Percentiles rank a stretch among this genome's conserved stretches.
These are phyloP conservation scores for Anoplopoma fimbria DNA, from an alignment of 2,113 vertebrate genomes.

Conservation along the genomic window DNA sequence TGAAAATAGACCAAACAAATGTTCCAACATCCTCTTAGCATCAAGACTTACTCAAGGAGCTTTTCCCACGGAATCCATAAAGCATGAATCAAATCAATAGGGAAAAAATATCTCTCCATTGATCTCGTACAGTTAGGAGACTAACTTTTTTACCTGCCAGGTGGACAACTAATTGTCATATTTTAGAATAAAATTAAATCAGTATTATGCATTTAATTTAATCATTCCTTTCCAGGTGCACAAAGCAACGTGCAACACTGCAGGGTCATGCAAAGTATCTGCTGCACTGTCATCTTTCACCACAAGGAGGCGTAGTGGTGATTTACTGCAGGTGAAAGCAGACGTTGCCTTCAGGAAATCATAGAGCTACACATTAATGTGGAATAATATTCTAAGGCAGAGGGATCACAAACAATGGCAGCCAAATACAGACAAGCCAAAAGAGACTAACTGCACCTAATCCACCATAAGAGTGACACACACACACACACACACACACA, in stretches of 20 bases:
- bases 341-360: background rate
- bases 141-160: background rate
- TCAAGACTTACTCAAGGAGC: background rate
- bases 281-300: slow-evolving; percentile 33
- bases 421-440: background rate
- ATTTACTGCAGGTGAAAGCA: background rate
- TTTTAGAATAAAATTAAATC: background rate
- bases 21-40: background rate
- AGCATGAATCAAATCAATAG: background rate
- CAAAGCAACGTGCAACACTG: background rate
- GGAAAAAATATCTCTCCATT: background rate
- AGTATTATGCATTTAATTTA: background rate
- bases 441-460: background rate
- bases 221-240: background rate
- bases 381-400: background rate
- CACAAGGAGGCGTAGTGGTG: slow-evolving; percentile 61
- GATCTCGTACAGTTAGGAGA: background rate
- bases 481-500: background rate
- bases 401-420: background rate
- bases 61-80: background rate
- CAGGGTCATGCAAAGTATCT: background rate
- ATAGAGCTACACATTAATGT: background rate
- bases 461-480: background rate
- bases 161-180: fast-evolving
- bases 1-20: slow-evolving; percentile 11